Percentiles rank a stretch among this genome's conserved stretches.
Conservation (phyloP, 2,113 vertebrate genomes). For the Alectura lathami region DNA sequence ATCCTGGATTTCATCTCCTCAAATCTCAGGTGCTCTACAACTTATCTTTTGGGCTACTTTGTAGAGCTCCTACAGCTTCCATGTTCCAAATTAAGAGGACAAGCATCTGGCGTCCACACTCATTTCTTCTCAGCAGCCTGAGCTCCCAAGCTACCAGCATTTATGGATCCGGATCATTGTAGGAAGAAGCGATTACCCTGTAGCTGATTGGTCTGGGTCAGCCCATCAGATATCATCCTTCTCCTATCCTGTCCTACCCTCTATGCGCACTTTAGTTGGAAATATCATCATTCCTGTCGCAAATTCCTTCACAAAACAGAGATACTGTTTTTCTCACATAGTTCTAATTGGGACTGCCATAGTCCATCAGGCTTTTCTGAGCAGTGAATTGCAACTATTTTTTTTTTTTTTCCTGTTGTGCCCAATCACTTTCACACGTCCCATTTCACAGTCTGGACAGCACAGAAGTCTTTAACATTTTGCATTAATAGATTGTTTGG, state of each 20-base stretch:
- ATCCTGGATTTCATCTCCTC: neutral
- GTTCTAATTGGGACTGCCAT: neutral
- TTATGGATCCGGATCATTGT: neutral
- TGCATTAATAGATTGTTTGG: neutral
- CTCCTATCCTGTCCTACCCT: neutral
- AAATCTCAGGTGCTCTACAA: neutral
- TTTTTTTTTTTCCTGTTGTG: neutral
- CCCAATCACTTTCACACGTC: neutral
- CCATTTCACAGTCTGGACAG: neutral
- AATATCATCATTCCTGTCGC: neutral
- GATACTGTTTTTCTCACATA: neutral
- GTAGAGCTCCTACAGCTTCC: neutral
- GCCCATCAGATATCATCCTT: neutral
- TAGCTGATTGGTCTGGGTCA: neutral
- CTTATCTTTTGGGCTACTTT: neutral
- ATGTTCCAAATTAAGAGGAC: neutral
- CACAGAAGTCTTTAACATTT: neutral
- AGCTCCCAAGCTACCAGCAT: neutral
- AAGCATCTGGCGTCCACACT: neutral
- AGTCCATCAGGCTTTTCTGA: neutral
- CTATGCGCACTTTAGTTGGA: neutral
- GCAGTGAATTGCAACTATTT: neutral
- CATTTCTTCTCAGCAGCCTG: neutral
- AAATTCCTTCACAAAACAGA: neutral
- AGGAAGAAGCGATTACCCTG: neutral